A percentile compares a stretch with the other conserved stretches of the same genome.
phyloP scores from a whole-genome alignment of 1,140 invertebrate species.

The Tetranychus urticae region DNA sequence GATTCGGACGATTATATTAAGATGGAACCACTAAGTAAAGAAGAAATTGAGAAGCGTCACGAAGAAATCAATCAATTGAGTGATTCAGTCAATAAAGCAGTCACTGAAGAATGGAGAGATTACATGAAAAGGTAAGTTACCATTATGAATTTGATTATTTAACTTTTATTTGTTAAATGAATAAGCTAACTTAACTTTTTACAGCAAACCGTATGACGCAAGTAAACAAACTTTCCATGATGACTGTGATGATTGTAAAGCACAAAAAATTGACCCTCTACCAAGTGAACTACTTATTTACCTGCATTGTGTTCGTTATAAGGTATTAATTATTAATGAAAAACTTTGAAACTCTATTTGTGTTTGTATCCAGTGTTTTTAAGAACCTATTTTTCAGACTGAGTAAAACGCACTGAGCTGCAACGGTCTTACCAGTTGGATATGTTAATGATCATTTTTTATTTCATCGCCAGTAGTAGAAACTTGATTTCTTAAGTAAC shows the following conservation, averaged over 20 bases:
- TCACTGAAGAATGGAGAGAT: background rate
- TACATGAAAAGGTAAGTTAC: background rate
- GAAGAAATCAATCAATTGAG: background rate
- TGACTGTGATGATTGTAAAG: conserved; percentile 76
- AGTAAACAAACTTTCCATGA: conserved; percentile 52
- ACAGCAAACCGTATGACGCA: conserved; percentile 21
- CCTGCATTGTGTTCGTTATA: conserved; percentile 76
- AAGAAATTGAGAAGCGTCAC: background rate
- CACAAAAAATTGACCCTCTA: conserved; percentile 65
- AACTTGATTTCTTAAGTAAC: too few species aligned
- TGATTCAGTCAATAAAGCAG: background rate
- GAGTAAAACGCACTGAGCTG: too few species aligned
- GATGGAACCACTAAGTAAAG: background rate
- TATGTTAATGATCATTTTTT: too few species aligned
- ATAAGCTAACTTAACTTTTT: background rate
- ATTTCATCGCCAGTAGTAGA: too few species aligned
- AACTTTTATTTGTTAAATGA: background rate
- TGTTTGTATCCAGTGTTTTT: background rate
- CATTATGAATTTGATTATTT: background rate
- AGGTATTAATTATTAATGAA: conserved; percentile 22
- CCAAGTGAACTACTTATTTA: conserved; percentile 79
- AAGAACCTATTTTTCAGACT: background rate
- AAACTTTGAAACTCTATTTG: background rate
- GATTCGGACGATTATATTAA: background rate
- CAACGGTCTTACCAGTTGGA: too few species aligned